A percentile compares a stretch with the other conserved stretches of the same genome.
Evolutionary conservation across 2,113 vertebrate species (phyloP).

Genomic region (Anarhynchus alexandrinus): DNA sequence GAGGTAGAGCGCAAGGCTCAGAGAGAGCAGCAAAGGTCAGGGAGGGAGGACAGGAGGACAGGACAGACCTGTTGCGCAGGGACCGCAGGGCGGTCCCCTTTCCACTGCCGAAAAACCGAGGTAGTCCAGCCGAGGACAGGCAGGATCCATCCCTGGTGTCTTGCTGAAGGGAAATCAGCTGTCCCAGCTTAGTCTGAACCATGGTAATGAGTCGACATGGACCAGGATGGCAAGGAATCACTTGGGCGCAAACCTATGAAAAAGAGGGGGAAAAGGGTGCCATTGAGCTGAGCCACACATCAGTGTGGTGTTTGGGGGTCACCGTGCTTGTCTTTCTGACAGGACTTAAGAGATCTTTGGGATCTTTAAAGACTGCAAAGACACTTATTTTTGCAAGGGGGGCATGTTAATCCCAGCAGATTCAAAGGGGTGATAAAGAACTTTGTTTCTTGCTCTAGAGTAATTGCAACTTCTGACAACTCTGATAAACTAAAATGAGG

Average conservation of each 20-base stretch:
- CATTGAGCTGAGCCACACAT: background rate
- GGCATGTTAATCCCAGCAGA: constrained; percentile 51
- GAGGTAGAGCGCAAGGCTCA: accelerated
- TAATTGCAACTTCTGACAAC: constrained; percentile 63
- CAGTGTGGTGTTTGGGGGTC: background rate
- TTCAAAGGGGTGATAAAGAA: constrained; percentile 39
- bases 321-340: background rate
- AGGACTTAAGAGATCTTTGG: background rate
- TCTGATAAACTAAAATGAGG: constrained; percentile 62
- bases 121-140: background rate
- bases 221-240: background rate
- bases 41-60: background rate
- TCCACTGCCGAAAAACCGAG: background rate
- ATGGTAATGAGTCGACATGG: accelerated
- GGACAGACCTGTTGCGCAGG: background rate
- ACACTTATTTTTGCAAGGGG: constrained; percentile 18
- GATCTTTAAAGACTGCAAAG: constrained; percentile 9
- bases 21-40: background rate
- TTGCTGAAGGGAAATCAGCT: background rate
- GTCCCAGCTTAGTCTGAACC: background rate
- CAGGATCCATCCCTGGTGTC: background rate
- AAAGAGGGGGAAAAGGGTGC: background rate
- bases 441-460: constrained; percentile 48
- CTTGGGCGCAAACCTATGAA: background rate
- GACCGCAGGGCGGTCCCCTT: background rate